Base-by-base conservation (phyloP, 1,140 invertebrate species). In the Luehdorfia chinensis region DNA sequence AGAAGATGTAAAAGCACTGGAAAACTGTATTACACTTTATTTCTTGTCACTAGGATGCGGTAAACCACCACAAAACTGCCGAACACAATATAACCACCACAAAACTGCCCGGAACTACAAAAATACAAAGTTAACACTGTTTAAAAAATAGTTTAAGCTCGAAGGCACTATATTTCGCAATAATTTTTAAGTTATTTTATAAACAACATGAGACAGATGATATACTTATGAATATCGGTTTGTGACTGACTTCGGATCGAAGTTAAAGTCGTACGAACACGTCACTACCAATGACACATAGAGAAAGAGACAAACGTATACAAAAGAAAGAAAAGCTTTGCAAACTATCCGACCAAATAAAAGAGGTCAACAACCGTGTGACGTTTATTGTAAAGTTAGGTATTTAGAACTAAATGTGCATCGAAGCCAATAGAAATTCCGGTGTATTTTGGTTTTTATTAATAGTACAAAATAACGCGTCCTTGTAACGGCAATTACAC, bases 221-320 rank as follows among this genome's bases (percentile, higher is more conserved):
- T 34, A 55, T 61, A 47, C 61, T 52, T 48, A 50, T 41, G 57
- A 58, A 66, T 61, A 11, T 54, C 64, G 56, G 49, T 76, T 72
- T 75, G 75, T 75, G 57, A 83, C 78, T 80, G 76, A 83, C 78
- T 83, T 83, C 75, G 50, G 62, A 61, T 68, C 63, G 60, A 60
- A 74, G 30, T 50, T 34, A 30, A 48, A 46, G 32, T 50, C 49
- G 36, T 50, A 48, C 49, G 49, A 64, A 77, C 76, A 83, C 70
- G 75, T 78, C 74, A 78, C 64, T 50, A 19, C 27, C 15, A 45
- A 48, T 73, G 70, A 78, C 68, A 69, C 55, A 47, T 63, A 59
- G 45, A 75, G 15, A 27, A 52, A 45, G n/a, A n/a, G 68, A 79
- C 41, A 53, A 46, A 39, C 47, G 33, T 63, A 73, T 66, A 48